phyloP scores from a whole-genome alignment of 2,888 invertebrate genomes.

The Fragum fragum region DNA sequence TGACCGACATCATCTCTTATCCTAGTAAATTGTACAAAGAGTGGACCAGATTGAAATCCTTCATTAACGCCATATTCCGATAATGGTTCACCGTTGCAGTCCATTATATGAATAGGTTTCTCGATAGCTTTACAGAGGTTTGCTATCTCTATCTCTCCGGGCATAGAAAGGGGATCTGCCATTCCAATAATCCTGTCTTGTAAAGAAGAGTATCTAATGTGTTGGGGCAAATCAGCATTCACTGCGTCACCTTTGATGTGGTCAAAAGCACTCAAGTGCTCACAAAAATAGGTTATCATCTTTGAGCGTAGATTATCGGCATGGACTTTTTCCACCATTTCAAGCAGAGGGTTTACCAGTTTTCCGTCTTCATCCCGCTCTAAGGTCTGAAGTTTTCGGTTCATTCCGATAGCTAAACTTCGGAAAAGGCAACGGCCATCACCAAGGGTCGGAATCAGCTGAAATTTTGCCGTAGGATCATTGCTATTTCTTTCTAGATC shows the following conservation, averaged over 20 bases:
- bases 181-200: constrained; percentile 23
- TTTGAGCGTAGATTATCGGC: constrained; percentile 9
- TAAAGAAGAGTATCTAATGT: constrained; percentile 12
- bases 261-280: background rate
- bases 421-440: constrained; percentile 19
- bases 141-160: constrained; percentile 11
- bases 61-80: constrained; percentile 1
- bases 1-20: constrained; percentile 17
- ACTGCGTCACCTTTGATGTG: constrained; percentile 18
- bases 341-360: constrained; percentile 1
- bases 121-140: background rate
- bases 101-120: background rate
- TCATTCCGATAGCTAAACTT: background rate
- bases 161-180: constrained; percentile 11
- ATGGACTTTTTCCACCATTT: constrained; percentile 9
- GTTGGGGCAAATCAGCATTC: constrained; percentile 22
- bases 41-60: background rate
- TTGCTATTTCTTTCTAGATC: background rate
- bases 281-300: constrained; percentile 25
- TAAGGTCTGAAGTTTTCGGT: constrained; percentile 12
- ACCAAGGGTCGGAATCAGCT: background rate
- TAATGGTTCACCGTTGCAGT: background rate
- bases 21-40: constrained; percentile 12
- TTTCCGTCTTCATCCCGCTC: constrained; percentile 14
- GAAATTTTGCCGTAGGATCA: background rate